Conservation (phyloP, 37 sponge, comb jelly and placozoan genomes). For the Eunapius fragilis region DNA sequence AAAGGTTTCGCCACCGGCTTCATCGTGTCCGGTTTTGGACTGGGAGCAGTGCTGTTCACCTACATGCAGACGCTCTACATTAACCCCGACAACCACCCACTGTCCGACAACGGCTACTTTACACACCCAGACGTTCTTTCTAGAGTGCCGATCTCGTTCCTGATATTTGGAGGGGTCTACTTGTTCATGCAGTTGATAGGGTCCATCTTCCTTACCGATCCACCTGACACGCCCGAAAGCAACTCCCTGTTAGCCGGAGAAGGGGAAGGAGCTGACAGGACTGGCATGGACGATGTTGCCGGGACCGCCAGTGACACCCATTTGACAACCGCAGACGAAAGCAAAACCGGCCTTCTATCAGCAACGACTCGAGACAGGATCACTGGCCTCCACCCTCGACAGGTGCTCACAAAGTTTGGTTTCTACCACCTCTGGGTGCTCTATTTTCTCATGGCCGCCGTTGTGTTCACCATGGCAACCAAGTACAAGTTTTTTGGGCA, state of each 20-base stretch:
- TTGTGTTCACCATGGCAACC: constrained; percentile 50
- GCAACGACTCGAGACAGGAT: constrained; percentile 16
- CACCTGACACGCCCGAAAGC: constrained; percentile 14
- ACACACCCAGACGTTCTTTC: constrained; percentile 56
- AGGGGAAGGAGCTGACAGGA: too few species aligned
- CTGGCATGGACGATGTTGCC: too few species aligned
- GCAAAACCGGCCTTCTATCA: too few species aligned
- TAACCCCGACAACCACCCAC: constrained; percentile 71
- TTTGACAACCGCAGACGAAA: not conserved
- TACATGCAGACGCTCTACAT: constrained; percentile 69
- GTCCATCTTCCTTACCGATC: constrained; percentile 64
- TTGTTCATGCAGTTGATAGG: constrained; percentile 74
- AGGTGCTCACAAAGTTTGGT: constrained; percentile 52
- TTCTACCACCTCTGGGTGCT: constrained; percentile 87
- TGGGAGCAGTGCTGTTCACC: constrained; percentile 80
- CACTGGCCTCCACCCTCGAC: constrained; percentile 50
- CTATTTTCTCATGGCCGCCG: constrained; percentile 56
- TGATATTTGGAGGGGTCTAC: constrained; percentile 73
- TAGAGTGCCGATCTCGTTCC: constrained; percentile 74
- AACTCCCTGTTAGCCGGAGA: too few species aligned
- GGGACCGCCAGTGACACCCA: not conserved
- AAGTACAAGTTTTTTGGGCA: constrained; percentile 75
- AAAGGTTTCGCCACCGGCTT: constrained; percentile 86
- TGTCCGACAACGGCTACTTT: constrained; percentile 25
- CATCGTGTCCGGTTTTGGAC: constrained; percentile 87